A percentile compares a stretch with the other conserved stretches of the same genome.
Conservation (phyloP, 2,797 vertebrate species). For the Spondyliosoma cantharus region DNA sequence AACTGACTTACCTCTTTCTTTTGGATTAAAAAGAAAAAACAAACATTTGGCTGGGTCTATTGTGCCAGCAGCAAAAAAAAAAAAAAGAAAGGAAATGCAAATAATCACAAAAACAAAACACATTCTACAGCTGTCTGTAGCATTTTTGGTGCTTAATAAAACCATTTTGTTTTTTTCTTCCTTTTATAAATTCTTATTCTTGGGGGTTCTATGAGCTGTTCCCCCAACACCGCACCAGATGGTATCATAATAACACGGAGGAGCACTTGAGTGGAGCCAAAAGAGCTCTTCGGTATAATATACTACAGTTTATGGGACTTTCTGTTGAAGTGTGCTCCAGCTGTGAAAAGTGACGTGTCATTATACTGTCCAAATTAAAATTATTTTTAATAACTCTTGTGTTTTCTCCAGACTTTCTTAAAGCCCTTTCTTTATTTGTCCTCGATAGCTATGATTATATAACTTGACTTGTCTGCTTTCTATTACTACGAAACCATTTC, state of each 20-base stretch:
- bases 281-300: slow-evolving; percentile 40
- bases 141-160: slow-evolving; percentile 22
- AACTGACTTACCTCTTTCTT: slow-evolving; percentile 20
- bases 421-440: slow-evolving; percentile 1
- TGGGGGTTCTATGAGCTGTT: slow-evolving; percentile 4
- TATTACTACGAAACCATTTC: slow-evolving; percentile 19
- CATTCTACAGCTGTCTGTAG: slow-evolving; percentile 13
- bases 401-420: slow-evolving; percentile 28
- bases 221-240: slow-evolving; percentile 25
- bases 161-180: neutral
- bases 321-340: slow-evolving; percentile 63
- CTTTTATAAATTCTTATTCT: slow-evolving; percentile 5
- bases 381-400: slow-evolving; percentile 67
- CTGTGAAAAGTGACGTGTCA: slow-evolving; percentile 61
- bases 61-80: neutral
- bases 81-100: neutral
- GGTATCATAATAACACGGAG: slow-evolving; percentile 27
- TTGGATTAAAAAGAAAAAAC: neutral
- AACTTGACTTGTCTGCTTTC: slow-evolving; percentile 3
- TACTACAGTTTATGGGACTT: slow-evolving; percentile 49
- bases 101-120: slow-evolving; percentile 6
- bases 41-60: neutral
- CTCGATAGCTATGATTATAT: neutral
- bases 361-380: slow-evolving; percentile 73
- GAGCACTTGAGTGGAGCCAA: slow-evolving; percentile 31